Evolutionary conservation across 1,140 invertebrate genomes (phyloP).

Genomic region (Macrocentrus cingulum): DNA sequence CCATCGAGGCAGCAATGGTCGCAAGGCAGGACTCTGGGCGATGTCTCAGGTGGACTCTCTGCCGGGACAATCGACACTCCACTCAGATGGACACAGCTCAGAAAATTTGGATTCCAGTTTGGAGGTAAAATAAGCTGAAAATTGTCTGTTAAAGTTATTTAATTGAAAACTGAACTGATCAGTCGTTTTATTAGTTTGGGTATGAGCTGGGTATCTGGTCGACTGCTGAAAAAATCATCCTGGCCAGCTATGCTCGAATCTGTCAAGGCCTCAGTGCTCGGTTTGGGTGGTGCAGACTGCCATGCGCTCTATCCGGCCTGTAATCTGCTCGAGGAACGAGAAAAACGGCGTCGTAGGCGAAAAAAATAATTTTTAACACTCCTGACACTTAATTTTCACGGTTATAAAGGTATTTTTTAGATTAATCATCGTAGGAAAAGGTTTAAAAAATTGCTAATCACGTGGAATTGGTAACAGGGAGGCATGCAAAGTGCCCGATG

Average conservation of each 20-base stretch:
- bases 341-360: slow-evolving; percentile 45
- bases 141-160: neutral
- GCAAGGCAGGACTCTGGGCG: slow-evolving; percentile 53
- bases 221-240: slow-evolving; percentile 42
- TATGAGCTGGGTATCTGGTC: slow-evolving; percentile 64
- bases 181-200: slow-evolving; percentile 58
- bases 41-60: slow-evolving; percentile 66
- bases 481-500: slow-evolving; percentile 54
- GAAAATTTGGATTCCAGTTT: slow-evolving; percentile 68
- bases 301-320: slow-evolving; percentile 54
- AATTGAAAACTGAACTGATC: slow-evolving; percentile 14
- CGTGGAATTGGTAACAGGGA: slow-evolving; percentile 55
- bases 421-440: neutral
- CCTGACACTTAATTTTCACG: neutral
- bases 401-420: neutral
- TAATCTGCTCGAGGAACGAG: slow-evolving; percentile 45
- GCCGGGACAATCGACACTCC: slow-evolving; percentile 66
- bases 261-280: slow-evolving; percentile 64
- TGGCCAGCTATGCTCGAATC: slow-evolving; percentile 56
- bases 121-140: slow-evolving; percentile 62
- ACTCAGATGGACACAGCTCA: slow-evolving; percentile 56
- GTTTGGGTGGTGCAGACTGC: slow-evolving; percentile 66
- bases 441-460: slow-evolving; percentile 18
- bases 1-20: slow-evolving; percentile 60
- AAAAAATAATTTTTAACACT: slow-evolving; percentile 32